Conservation (phyloP, 1,140 invertebrate genomes). For the Palaemon carinicauda region DNA sequence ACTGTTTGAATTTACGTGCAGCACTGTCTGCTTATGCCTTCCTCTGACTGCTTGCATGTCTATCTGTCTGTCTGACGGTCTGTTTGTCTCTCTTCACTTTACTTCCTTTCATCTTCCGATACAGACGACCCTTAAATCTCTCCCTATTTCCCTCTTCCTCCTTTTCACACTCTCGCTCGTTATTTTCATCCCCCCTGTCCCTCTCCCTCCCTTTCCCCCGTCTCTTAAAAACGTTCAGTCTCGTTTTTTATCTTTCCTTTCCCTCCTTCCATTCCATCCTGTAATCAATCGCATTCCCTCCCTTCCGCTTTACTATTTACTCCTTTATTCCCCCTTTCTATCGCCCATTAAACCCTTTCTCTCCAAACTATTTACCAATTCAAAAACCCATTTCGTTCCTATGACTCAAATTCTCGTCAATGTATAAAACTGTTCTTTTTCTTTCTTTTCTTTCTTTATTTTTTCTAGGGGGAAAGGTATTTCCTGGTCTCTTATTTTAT, state of each 20-base stretch:
- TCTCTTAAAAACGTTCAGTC: no score
- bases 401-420: background rate
- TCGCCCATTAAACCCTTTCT: constrained; percentile 6
- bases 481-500: no score
- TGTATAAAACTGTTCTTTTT: background rate
- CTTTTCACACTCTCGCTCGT: constrained; percentile 18
- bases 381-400: background rate
- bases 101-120: constrained; percentile 19
- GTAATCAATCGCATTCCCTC: constrained; percentile 14
- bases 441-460: background rate
- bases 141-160: constrained; percentile 2
- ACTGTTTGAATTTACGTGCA: no score
- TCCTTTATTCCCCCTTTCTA: background rate
- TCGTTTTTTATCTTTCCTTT: constrained; percentile 20
- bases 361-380: constrained; percentile 23
- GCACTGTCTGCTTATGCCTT: background rate
- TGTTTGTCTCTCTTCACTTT: background rate
- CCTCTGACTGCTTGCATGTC: background rate
- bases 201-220: background rate
- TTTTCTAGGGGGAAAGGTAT: no score
- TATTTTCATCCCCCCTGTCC: background rate
- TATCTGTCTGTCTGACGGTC: background rate
- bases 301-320: background rate
- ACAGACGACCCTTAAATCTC: background rate
- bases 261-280: constrained; percentile 10